Evolutionary conservation across 2,113 vertebrate species (phyloP).

Genomic region (Percopsis transmontana): DNA sequence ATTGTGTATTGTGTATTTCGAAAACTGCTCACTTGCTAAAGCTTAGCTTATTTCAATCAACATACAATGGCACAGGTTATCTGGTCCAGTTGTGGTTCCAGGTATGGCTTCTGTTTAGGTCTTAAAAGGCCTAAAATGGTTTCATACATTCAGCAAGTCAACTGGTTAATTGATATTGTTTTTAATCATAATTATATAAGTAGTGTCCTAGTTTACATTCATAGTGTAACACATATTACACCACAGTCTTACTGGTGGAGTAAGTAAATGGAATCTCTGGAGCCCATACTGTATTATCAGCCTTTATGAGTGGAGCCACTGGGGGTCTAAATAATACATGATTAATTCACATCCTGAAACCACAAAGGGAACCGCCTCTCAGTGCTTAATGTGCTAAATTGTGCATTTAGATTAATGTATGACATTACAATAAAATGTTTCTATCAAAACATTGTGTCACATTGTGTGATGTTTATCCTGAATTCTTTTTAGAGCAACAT

Average conservation of each 20-base stretch:
- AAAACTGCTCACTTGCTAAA: conserved; percentile 14
- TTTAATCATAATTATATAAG: too few relatives aligned
- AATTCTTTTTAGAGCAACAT: not conserved
- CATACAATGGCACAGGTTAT: not conserved
- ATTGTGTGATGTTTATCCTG: not conserved
- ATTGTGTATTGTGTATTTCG: not conserved
- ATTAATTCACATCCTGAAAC: conserved; percentile 7
- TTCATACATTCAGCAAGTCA: too few relatives aligned
- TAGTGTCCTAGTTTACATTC: too few relatives aligned
- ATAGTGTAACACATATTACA: too few relatives aligned
- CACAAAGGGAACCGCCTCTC: conserved; percentile 14
- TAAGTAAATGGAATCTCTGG: too few relatives aligned
- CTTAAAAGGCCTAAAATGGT: too few relatives aligned
- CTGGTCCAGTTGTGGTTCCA: too few relatives aligned
- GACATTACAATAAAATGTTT: conserved; percentile 58
- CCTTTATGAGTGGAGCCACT: not conserved
- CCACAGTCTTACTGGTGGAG: too few relatives aligned
- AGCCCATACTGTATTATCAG: too few relatives aligned
- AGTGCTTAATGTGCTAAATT: conserved; percentile 9
- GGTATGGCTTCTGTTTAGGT: too few relatives aligned
- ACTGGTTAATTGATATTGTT: too few relatives aligned
- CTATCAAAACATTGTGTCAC: conserved; percentile 30
- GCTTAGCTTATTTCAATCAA: conserved; percentile 17
- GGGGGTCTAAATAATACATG: not conserved
- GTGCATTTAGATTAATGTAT: conserved; percentile 46